Evolutionary conservation across 2,113 vertebrate species (phyloP).

Genomic region (Pituophis catenifer): DNA sequence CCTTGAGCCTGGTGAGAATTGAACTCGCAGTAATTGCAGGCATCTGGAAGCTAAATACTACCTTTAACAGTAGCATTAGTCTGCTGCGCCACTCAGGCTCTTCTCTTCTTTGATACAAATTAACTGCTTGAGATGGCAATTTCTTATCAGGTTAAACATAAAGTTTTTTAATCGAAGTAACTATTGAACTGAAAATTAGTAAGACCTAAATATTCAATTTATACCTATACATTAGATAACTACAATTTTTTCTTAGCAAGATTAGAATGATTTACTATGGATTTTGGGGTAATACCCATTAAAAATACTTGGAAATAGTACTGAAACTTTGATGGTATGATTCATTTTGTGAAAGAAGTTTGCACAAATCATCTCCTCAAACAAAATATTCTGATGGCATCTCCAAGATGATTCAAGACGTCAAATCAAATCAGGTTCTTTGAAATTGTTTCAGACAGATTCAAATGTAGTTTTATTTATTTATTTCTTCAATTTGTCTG

Average conservation of each 20-base stretch:
- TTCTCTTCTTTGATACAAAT: neutral
- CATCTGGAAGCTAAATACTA: no score
- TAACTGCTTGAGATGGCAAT: neutral
- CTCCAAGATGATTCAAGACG: neutral
- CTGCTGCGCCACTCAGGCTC: no score
- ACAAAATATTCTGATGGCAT: neutral
- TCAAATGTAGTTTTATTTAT: neutral
- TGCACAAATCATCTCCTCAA: neutral
- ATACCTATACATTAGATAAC: neutral
- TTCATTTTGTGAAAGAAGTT: neutral
- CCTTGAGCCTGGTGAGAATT: no score
- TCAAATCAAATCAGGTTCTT: neutral
- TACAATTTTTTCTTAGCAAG: neutral
- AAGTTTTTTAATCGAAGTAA: neutral
- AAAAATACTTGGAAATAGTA: neutral
- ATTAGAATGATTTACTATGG: neutral
- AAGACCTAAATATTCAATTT: neutral
- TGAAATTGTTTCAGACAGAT: neutral
- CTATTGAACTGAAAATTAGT: neutral
- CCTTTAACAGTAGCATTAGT: no score
- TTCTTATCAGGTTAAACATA: neutral
- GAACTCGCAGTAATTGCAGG: no score
- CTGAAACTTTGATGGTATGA: neutral
- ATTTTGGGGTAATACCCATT: neutral
- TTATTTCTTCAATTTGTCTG: neutral